Base-by-base conservation (phyloP, 2,888 invertebrate genomes). In the Agapetus fuscipes region DNA sequence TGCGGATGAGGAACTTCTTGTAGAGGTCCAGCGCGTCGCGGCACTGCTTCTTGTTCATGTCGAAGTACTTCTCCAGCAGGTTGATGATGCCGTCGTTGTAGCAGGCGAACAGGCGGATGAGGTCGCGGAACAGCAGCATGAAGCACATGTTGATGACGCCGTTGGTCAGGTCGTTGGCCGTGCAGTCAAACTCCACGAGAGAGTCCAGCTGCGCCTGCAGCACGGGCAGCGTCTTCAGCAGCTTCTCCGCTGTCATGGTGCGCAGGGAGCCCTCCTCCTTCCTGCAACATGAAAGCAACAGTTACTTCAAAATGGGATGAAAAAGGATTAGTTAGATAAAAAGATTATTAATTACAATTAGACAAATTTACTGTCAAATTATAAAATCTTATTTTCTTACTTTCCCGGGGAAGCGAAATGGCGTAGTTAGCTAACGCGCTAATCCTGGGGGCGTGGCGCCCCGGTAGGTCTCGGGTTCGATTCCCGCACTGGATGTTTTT, bases 11-110 rank as follows among this genome's bases (percentile, higher is more conserved):
- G 72, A 98, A 98, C 70, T 91, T 94, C 70, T 96, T 98, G 69
- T 98, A 98, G 57, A 96, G 80, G 60, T 98, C 97, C 63, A 98
- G 76, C 53, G 95, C 96, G 58, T 98, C 96, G 53, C 91, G 83
- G 57, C 93, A 93, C 61, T 96, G 93, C 68, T 98, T 98, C 67
- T 97, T 97, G 70, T 96, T 96, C 96, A 98, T 97, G 64, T 96
- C 95, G 66, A 98, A 98, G 72, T 91, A 98, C 68, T 98, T 97
- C 72, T 98, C 97, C 68, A 97, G 72, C 52, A 97, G 77, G 71
- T 97, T 97, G 56, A 97, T 98, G 54, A 97, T 93, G 51, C 96
- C 98, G 67, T 98, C 98, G 67, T 99, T 99, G 74, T 98, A 98
- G 67, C 97, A 96, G 45, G 98, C 98, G 71, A 98, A 98, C 52